Evolutionary conservation across 2,888 invertebrate genomes (phyloP).

Genomic region (Meghimatium bilineatum): DNA sequence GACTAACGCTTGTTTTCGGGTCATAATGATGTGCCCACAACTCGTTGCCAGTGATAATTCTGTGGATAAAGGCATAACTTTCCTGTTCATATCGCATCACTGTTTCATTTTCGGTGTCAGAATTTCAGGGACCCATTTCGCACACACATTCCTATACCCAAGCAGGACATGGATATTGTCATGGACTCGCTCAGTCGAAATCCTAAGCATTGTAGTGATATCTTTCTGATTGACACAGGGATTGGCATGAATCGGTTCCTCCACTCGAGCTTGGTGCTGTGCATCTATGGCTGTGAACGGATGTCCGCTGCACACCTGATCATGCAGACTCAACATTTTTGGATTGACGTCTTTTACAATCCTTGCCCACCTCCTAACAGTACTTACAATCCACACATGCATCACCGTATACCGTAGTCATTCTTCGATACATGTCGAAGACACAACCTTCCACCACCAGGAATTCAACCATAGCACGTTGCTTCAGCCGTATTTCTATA

Average conservation of each 20-base stretch:
- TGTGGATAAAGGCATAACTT: too few relatives aligned
- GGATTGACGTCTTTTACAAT: background rate
- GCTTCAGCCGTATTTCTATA: background rate
- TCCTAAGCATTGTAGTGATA: background rate
- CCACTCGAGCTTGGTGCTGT: background rate
- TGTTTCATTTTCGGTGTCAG: slow-evolving; percentile 8
- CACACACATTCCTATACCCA: background rate
- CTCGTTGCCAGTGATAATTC: too few relatives aligned
- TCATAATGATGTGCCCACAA: too few relatives aligned
- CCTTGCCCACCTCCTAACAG: background rate
- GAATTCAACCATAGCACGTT: slow-evolving; percentile 7
- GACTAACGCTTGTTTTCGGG: too few relatives aligned
- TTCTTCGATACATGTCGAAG: slow-evolving; percentile 1
- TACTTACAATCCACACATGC: background rate
- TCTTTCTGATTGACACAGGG: background rate
- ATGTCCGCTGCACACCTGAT: background rate
- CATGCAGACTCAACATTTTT: background rate
- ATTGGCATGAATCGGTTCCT: slow-evolving; percentile 18
- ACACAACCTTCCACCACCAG: background rate
- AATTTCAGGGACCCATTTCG: background rate
- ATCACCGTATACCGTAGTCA: slow-evolving; percentile 4
- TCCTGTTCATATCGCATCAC: too few relatives aligned
- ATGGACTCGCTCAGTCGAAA: background rate
- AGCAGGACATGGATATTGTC: background rate
- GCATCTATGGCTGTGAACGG: background rate